Evolutionary conservation across 1,140 invertebrate species (phyloP).

Genomic region (Carposina sasakii): DNA sequence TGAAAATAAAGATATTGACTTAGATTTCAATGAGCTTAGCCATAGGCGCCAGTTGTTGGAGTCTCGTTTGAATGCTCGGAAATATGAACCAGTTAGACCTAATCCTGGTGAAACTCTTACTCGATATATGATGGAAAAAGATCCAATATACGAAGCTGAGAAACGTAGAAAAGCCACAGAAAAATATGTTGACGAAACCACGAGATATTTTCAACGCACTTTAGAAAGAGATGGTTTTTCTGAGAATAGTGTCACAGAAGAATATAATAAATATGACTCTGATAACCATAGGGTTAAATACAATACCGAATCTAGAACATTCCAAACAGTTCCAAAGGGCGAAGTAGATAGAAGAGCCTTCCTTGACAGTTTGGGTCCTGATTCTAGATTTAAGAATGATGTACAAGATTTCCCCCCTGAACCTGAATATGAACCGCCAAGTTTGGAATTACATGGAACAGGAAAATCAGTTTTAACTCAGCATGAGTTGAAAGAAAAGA

Average conservation of each 20-base stretch:
- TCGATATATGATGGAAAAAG: constrained; percentile 62
- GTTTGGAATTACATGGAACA: constrained; percentile 75
- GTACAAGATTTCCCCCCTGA: constrained; percentile 64
- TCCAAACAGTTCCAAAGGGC: constrained; percentile 61
- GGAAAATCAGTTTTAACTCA: constrained; percentile 74
- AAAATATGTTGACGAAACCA: constrained; percentile 73
- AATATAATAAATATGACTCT: constrained; percentile 56
- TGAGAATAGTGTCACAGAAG: constrained; percentile 55
- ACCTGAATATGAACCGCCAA: constrained; percentile 77
- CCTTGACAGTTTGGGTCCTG: constrained; percentile 55
- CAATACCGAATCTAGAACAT: constrained; percentile 50
- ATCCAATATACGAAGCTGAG: constrained; percentile 69
- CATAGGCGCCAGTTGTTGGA: constrained; percentile 83
- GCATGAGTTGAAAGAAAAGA: constrained; percentile 69
- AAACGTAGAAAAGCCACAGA: constrained; percentile 66
- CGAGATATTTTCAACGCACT: constrained; percentile 64
- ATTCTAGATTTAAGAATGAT: constrained; percentile 35
- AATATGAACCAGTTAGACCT: constrained; percentile 62
- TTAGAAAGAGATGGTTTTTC: constrained; percentile 58
- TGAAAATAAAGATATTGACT: constrained; percentile 55
- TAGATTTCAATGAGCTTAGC: constrained; percentile 76
- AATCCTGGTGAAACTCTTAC: constrained; percentile 53
- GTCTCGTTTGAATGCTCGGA: constrained; percentile 77
- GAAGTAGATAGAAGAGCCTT: constrained; percentile 74
- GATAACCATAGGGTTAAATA: constrained; percentile 57